Percentiles rank a stretch among this genome's conserved stretches.
These are phyloP conservation scores for Ctenochaetus hawaiiensis DNA, from an alignment of 2,797 vertebrate genomes.

Conservation along the genomic window DNA sequence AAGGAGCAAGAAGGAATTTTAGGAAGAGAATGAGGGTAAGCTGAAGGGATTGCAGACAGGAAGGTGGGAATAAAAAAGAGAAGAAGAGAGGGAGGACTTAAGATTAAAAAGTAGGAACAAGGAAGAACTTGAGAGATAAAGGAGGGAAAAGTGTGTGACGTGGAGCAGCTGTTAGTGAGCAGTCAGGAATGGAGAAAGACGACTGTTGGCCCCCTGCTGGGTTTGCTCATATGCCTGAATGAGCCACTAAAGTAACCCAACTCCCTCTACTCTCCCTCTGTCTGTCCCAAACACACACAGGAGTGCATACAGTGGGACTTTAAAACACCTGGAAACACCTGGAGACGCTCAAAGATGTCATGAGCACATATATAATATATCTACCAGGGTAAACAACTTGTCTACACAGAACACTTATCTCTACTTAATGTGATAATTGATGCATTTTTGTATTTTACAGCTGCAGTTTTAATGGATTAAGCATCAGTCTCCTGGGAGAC, in stretches of 20 bases:
- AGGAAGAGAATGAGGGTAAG: neutral
- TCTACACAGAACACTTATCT: constrained; percentile 10
- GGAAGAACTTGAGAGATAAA: no score
- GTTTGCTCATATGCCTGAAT: constrained; percentile 33
- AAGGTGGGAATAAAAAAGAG: neutral
- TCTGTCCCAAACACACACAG: constrained; percentile 13
- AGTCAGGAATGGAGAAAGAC: neutral
- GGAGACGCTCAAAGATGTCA: constrained; percentile 27
- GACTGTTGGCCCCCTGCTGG: constrained; percentile 33
- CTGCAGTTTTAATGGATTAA: neutral
- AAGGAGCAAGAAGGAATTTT: neutral
- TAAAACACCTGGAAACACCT: constrained; percentile 14
- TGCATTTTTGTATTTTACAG: neutral
- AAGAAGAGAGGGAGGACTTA: no score
- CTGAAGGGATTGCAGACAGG: neutral
- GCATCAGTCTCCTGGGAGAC: neutral
- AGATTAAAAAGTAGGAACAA: no score
- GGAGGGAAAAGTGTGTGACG: neutral
- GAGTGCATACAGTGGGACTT: neutral
- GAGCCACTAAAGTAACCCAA: constrained; percentile 32
- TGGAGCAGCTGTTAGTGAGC: constrained; percentile 48
- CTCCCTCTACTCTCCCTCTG: constrained; percentile 11
- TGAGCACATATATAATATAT: constrained; percentile 13
- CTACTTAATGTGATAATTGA: neutral
- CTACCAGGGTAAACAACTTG: constrained; percentile 9